Conservation (phyloP, 2,113 vertebrate genomes). For the Scatophagus argus region DNA sequence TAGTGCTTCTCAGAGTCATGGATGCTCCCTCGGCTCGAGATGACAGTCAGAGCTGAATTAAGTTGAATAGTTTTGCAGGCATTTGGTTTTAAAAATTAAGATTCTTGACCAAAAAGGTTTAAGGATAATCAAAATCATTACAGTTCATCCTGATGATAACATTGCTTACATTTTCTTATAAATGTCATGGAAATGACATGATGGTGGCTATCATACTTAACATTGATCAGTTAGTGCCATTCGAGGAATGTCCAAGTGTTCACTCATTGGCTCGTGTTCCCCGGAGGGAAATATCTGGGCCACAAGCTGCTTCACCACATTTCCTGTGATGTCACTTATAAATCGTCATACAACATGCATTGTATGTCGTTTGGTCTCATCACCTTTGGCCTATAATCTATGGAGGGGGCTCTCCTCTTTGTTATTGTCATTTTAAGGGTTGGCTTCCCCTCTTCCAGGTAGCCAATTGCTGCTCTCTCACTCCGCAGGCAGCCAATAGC, state of each 20-base stretch:
- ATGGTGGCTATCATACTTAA: no score
- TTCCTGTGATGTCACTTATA: not conserved
- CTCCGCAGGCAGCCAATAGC: slow-evolving; percentile 49
- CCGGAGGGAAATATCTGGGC: slow-evolving; percentile 42
- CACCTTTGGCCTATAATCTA: no score
- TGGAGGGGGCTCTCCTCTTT: slow-evolving; percentile 25
- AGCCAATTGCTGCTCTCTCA: slow-evolving; percentile 19
- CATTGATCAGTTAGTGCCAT: not conserved
- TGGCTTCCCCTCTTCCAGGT: not conserved
- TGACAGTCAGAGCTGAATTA: no score
- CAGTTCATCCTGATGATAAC: no score
- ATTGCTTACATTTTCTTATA: no score
- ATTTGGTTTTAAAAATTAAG: no score
- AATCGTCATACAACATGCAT: not conserved
- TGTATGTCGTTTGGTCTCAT: not conserved
- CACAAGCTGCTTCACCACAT: slow-evolving; percentile 17
- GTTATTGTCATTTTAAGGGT: slow-evolving; percentile 51
- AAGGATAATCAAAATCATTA: no score
- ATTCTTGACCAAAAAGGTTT: no score
- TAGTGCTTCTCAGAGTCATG: no score
- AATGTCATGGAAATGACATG: no score
- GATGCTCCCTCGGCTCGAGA: no score
- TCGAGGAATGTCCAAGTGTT: slow-evolving; percentile 9
- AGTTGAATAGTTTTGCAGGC: no score
- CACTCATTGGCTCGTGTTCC: slow-evolving; percentile 20